phyloP scores from a whole-genome alignment of 2,797 vertebrate genomes.

The Siniperca obscura region DNA sequence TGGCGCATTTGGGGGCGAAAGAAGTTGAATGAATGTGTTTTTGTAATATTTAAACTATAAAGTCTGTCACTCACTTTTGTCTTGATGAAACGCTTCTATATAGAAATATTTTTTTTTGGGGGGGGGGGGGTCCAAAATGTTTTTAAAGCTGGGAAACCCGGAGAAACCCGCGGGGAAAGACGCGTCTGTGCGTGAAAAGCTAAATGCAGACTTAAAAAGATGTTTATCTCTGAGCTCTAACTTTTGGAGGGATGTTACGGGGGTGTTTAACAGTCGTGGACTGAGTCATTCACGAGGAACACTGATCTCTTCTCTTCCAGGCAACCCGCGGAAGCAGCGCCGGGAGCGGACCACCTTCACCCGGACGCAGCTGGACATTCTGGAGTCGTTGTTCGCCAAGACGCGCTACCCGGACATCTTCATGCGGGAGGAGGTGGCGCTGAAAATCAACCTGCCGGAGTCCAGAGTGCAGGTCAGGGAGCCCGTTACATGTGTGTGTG shows the following conservation, averaged over 20 bases:
- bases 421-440: conserved; percentile 93
- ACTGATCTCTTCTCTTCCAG: conserved; percentile 66
- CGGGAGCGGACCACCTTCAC: conserved; percentile 95
- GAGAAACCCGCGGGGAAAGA: no score
- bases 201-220: no score
- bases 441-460: conserved; percentile 97
- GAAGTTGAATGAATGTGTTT: not conserved
- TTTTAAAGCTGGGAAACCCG: not conserved
- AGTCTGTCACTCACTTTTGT: not conserved
- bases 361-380: conserved; percentile 91
- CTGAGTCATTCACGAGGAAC: not conserved
- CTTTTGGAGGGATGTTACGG: not conserved
- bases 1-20: not conserved
- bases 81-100: not conserved
- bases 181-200: no score
- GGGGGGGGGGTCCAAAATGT: not conserved
- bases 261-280: not conserved
- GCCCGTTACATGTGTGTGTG: not conserved
- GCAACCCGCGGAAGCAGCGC: conserved; percentile 94
- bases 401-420: conserved; percentile 95
- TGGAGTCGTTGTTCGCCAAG: conserved; percentile 92
- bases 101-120: not conserved
- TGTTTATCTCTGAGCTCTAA: not conserved
- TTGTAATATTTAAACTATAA: not conserved
- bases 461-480: conserved; percentile 92